Percentiles rank a stretch among this genome's conserved stretches.
Conservation (phyloP, 2,797 vertebrate genomes). For the Leptoclinus maculatus region DNA sequence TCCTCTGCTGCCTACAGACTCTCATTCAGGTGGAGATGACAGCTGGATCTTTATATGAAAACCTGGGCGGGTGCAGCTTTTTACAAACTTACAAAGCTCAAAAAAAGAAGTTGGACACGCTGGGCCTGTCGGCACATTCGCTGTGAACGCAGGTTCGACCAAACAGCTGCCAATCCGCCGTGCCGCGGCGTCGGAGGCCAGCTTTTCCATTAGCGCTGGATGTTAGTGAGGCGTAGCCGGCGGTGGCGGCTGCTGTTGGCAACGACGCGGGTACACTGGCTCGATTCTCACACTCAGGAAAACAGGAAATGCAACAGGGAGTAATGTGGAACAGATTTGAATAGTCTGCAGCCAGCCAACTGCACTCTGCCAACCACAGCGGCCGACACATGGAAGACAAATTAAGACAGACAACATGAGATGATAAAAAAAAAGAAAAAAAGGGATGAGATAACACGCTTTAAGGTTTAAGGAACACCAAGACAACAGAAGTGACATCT, state of each 20-base stretch:
- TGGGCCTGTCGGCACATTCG: not conserved
- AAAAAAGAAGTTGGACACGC: constrained; percentile 18
- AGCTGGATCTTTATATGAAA: constrained; percentile 58
- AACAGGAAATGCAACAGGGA: constrained; percentile 71
- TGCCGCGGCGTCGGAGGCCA: constrained; percentile 45
- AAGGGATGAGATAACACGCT: accelerated
- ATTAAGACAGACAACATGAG: not conserved
- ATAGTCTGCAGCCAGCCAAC: constrained; percentile 60
- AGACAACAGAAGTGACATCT: not conserved
- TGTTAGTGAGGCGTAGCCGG: constrained; percentile 61
- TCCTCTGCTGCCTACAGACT: constrained; percentile 10
- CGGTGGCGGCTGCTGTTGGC: constrained; percentile 61
- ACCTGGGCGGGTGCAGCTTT: constrained; percentile 31
- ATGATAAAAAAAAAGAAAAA: not conserved
- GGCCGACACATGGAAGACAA: constrained; percentile 33
- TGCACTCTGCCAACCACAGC: constrained; percentile 64
- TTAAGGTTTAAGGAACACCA: not conserved
- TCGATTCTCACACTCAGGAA: constrained; percentile 21
- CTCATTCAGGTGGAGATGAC: constrained; percentile 33
- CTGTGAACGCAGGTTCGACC: constrained; percentile 32
- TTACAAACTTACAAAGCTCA: constrained; percentile 20
- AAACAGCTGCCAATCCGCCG: constrained; percentile 56
- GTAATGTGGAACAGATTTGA: constrained; percentile 78
- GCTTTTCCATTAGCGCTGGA: constrained; percentile 69
- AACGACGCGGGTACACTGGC: constrained; percentile 31